Percentiles rank a stretch among this genome's conserved stretches.
Conservation (phyloP, 2,888 invertebrate genomes). For the Andrena flavipes region DNA sequence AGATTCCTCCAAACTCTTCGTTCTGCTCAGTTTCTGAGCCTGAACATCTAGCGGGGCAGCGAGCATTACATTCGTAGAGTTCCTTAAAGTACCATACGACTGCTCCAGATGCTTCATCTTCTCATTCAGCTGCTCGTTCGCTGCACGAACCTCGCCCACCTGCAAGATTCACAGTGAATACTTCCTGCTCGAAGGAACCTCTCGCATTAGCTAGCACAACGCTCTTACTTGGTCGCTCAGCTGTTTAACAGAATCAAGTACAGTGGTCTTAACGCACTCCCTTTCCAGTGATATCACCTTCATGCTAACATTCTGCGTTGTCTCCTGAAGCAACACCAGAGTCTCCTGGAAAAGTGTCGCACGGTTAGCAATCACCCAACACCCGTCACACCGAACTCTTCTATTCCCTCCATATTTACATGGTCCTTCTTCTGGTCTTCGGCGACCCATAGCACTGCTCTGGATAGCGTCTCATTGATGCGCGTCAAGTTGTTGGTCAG, state of each 20-base stretch:
- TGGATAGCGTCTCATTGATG: constrained; percentile 84
- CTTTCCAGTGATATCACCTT: constrained; percentile 83
- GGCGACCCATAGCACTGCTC: constrained; percentile 83
- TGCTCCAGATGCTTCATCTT: constrained; percentile 75
- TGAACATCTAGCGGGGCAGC: constrained; percentile 48
- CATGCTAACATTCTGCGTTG: constrained; percentile 82
- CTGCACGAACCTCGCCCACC: constrained; percentile 71
- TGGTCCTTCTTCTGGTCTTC: constrained; percentile 85
- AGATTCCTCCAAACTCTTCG: constrained; percentile 26
- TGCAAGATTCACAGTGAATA: constrained; percentile 45
- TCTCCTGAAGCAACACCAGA: constrained; percentile 82
- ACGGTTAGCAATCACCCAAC: constrained; percentile 13
- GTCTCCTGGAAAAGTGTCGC: constrained; percentile 77
- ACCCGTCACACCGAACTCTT: neutral
- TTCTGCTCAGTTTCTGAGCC: constrained; percentile 22
- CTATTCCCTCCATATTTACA: constrained; percentile 31
- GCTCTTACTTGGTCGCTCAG: constrained; percentile 76
- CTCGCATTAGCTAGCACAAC: neutral
- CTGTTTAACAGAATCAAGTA: constrained; percentile 75
- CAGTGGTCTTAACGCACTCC: constrained; percentile 75
- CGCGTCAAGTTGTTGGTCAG: constrained; percentile 82
- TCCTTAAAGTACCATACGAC: constrained; percentile 72
- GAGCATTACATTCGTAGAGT: constrained; percentile 70
- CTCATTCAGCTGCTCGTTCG: constrained; percentile 63
- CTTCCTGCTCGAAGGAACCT: neutral